Evolutionary conservation across 2,113 vertebrate genomes (phyloP), one percentile per base, ranked within the genome.

Genomic region (Nibea coibor): DNA sequence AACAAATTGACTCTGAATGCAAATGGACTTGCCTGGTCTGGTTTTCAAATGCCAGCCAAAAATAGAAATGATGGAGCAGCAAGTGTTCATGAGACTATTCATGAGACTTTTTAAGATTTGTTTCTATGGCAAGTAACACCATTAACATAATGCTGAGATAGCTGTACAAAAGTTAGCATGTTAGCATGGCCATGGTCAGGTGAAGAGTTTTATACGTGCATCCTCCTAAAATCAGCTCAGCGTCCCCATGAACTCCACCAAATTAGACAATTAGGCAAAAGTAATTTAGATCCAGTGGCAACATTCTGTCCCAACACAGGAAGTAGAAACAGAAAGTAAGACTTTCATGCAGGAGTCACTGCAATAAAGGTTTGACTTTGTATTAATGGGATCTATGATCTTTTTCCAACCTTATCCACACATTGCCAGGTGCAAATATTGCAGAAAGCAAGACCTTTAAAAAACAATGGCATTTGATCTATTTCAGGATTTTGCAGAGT

Each of bases 1-100:
- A 56, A 64, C 66, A 82, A 79, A 73, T 74, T 61, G 67, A 35
- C 80, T 73, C 47, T 80, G 65, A 73, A 80, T 81, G 64, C 66
- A 56, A 80, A 82, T 85, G 63, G n/a, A 31, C 6, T 0, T 57
- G 9, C 35, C 61, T 1, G 0, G 22, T 42, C 58, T 47, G 77
- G 0, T 73, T 75, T 0, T 54, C 20, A 76, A 82, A 84, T 73
- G 84, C 72, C 87, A 82, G 16, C 70, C 48, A 72, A 69, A 51
- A 73, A 48, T 26, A 76, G 47, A 68, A 19, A 61, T 48, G 77
- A 69, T 26, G 45, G 26, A 80, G 67, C 48, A 62, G 42, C 31
- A 3, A 28, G 9, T 65, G 24, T 17, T 69, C 43, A 45, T 39
- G 10, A 11, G 24, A 17, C 19, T 35, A 10, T 42, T 56, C 17